Conservation (phyloP, 2,888 invertebrate genomes). For the Tachina lurida region DNA sequence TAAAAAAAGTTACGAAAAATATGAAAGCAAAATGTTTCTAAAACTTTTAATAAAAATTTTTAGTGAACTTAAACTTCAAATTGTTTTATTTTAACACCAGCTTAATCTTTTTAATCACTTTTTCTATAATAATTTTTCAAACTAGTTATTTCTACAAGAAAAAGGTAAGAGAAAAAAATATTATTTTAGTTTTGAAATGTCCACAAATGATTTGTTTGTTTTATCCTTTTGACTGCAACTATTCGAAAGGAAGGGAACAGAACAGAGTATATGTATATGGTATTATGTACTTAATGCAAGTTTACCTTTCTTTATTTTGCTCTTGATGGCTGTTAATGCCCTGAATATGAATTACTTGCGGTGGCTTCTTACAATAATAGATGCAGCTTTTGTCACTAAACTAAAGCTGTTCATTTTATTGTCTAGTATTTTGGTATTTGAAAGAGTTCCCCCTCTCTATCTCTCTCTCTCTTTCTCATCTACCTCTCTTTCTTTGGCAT, state of each 20-base stretch:
- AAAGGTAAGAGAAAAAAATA: slow-evolving; percentile 33
- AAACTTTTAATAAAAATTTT: slow-evolving; percentile 6
- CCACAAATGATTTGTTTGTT: slow-evolving; percentile 41
- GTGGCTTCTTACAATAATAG: neutral
- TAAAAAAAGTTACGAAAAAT: no score
- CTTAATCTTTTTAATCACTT: slow-evolving; percentile 15
- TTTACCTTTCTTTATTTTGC: slow-evolving; percentile 34
- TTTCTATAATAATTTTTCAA: neutral
- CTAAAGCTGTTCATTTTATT: neutral
- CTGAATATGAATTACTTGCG: slow-evolving; percentile 50
- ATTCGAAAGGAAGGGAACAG: neutral
- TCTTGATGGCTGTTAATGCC: slow-evolving; percentile 36
- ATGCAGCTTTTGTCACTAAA: neutral
- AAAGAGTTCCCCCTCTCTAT: neutral
- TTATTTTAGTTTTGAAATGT: slow-evolving; percentile 15
- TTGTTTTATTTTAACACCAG: neutral
- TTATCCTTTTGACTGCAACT: slow-evolving; percentile 29
- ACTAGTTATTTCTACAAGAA: slow-evolving; percentile 35
- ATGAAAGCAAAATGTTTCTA: neutral
- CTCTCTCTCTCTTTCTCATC: no score
- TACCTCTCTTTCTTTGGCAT: neutral
- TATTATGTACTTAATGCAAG: slow-evolving; percentile 22
- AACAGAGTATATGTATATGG: neutral
- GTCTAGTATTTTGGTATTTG: neutral
- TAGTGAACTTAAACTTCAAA: neutral